Evolutionary conservation across 2,797 vertebrate species (phyloP).

Genomic region (Artibeus jamaicensis): DNA sequence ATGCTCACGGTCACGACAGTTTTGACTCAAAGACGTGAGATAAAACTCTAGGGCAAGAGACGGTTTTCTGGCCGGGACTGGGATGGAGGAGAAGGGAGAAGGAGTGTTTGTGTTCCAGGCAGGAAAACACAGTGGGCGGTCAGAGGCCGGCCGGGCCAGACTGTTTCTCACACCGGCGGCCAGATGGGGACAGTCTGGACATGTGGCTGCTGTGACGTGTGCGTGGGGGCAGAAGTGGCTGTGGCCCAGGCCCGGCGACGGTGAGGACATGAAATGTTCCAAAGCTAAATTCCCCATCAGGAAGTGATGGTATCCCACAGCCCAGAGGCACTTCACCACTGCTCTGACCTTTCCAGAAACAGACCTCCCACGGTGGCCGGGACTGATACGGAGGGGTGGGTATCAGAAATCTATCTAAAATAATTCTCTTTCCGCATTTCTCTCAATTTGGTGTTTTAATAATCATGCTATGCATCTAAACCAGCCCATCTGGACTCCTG

Average conservation of each 20-base stretch:
- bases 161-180: not conserved
- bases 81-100: not conserved
- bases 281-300: not conserved
- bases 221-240: too few relatives aligned
- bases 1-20: too few relatives aligned
- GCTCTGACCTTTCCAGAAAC: not conserved
- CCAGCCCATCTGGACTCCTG: not conserved
- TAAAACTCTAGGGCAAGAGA: not conserved
- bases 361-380: not conserved
- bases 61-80: not conserved
- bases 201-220: not conserved
- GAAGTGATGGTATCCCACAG: not conserved
- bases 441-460: not conserved
- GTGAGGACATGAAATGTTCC: not conserved
- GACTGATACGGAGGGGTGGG: not conserved
- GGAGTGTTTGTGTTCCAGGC: too few relatives aligned
- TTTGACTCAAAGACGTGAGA: not conserved
- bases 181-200: not conserved
- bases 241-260: not conserved
- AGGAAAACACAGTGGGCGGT: rapidly evolving
- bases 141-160: not conserved
- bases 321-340: too few relatives aligned
- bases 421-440: not conserved
- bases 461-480: not conserved
- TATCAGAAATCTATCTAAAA: not conserved